Conservation (phyloP, 2,797 vertebrate genomes). For the Myotis pilosus region DNA sequence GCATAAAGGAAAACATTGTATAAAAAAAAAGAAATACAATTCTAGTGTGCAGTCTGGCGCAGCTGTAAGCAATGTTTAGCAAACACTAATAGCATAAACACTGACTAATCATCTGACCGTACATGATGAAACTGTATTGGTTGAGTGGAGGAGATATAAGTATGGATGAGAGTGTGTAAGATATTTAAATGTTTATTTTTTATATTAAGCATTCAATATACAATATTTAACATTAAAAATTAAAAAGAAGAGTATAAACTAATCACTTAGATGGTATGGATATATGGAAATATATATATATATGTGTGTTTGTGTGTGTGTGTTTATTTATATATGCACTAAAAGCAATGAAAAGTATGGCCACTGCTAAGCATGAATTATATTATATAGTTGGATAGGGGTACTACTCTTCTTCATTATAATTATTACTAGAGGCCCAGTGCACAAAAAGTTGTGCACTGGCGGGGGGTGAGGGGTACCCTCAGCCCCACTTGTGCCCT, state of each 20-base stretch:
- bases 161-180: neutral
- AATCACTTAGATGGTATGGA: neutral
- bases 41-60: neutral
- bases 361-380: neutral
- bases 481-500: no score
- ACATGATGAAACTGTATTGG: no score
- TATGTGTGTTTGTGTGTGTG: no score
- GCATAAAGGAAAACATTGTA: neutral
- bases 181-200: conserved; percentile 1
- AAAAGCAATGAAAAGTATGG: neutral
- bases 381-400: neutral
- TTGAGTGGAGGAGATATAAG: neutral
- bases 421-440: neutral
- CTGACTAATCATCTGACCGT: neutral
- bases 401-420: neutral
- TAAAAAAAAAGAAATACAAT: neutral
- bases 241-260: neutral
- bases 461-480: no score
- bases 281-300: neutral
- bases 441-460: no score
- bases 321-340: neutral
- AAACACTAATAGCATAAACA: neutral
- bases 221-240: neutral
- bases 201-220: neutral
- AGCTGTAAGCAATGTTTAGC: neutral